phyloP scores from a whole-genome alignment of 2,113 vertebrate genomes.

The Catharus fuscescens region DNA sequence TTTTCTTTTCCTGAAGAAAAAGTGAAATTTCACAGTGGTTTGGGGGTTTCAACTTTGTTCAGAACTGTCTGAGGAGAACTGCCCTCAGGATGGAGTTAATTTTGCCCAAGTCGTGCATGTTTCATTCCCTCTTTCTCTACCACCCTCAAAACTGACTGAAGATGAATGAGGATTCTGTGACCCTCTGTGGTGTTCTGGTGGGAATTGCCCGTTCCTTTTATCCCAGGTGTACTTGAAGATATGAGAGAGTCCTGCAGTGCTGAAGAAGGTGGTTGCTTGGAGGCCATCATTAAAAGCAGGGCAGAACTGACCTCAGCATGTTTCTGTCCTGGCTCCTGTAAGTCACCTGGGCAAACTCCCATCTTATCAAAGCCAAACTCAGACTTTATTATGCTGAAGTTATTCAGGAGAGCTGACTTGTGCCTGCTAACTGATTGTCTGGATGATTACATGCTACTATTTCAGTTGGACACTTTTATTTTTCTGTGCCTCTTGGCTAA shows the following conservation, averaged over 20 bases:
- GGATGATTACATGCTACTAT: not conserved
- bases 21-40: not conserved
- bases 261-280: not conserved
- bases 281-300: not conserved
- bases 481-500: not conserved
- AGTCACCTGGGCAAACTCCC: not conserved
- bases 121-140: not conserved
- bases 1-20: not conserved
- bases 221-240: not conserved
- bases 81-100: not conserved
- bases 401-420: not conserved
- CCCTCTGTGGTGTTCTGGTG: not conserved
- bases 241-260: not conserved
- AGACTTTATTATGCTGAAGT: not conserved
- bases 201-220: not conserved
- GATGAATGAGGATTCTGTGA: not conserved
- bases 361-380: not conserved
- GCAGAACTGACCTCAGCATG: not conserved
- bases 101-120: not conserved
- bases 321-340: not conserved
- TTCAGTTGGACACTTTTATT: slow-evolving; percentile 11
- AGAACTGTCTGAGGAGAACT: not conserved
- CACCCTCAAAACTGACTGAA: not conserved
- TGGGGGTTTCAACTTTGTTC: not conserved
- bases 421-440: not conserved